These are phyloP conservation scores for Noctua janthina DNA, from an alignment of 2,888 invertebrate genomes.

Conservation along the genomic window DNA sequence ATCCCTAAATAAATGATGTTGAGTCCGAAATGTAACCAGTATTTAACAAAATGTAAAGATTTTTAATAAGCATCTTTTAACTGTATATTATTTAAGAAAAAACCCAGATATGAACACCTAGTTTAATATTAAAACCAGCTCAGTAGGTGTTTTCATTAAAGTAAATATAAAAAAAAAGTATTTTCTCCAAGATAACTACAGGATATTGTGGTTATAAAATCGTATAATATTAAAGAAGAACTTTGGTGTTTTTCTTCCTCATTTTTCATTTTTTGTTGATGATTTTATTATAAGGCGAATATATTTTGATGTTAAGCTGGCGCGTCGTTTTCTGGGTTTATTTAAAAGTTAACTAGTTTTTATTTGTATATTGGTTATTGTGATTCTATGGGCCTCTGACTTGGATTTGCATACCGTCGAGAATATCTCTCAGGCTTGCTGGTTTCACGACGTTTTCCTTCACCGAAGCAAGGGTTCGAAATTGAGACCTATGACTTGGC, in stretches of 20 bases:
- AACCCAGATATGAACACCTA: background rate
- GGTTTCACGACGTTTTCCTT: too few relatives aligned
- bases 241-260: conserved; percentile 3
- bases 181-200: conserved; percentile 16
- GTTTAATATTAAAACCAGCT: conserved; percentile 21
- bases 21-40: background rate
- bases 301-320: too few relatives aligned
- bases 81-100: conserved; percentile 7
- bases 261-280: background rate
- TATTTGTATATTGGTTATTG: background rate
- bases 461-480: too few relatives aligned
- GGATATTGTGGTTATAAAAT: conserved; percentile 32
- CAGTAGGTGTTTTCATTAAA: conserved; percentile 50
- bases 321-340: too few relatives aligned
- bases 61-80: conserved; percentile 6
- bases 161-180: background rate
- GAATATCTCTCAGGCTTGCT: too few relatives aligned
- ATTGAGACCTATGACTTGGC: too few relatives aligned
- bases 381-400: background rate
- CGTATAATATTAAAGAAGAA: conserved; percentile 14
- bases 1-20: too few relatives aligned
- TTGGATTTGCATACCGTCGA: too few relatives aligned
- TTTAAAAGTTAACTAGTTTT: background rate
- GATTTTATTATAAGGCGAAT: background rate
- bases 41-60: background rate